These are phyloP conservation scores for Drosophila neotestacea DNA, from an alignment of 2,888 invertebrate species.

Conservation along the genomic window DNA sequence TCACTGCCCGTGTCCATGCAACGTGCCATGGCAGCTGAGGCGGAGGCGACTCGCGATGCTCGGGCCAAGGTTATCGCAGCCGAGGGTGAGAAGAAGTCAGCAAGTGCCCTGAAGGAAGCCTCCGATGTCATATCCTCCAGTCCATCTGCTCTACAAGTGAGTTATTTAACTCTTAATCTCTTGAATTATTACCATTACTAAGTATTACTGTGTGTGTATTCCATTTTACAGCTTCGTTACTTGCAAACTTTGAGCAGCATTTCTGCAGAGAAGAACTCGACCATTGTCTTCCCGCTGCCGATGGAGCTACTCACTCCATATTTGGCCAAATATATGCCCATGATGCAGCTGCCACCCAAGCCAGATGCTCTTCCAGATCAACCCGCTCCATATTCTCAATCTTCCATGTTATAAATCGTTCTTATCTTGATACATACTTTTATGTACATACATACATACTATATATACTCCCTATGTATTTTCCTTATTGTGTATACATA, in stretches of 20 bases:
- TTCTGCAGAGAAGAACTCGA: slow-evolving; percentile 97
- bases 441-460: neutral
- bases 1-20: slow-evolving; percentile 91
- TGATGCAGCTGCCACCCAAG: slow-evolving; percentile 48
- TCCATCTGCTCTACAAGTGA: slow-evolving; percentile 88
- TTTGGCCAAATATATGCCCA: slow-evolving; percentile 62
- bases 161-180: neutral
- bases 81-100: slow-evolving; percentile 93
- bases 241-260: slow-evolving; percentile 96
- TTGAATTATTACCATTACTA: neutral
- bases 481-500: neutral
- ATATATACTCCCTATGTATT: neutral
- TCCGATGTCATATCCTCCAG: slow-evolving; percentile 92
- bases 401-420: slow-evolving; percentile 18
- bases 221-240: slow-evolving; percentile 89
- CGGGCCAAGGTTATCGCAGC: slow-evolving; percentile 88
- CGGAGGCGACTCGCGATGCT: slow-evolving; percentile 92
- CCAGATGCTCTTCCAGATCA: slow-evolving; percentile 15
- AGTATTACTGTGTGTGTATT: no score
- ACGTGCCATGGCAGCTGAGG: slow-evolving; percentile 93
- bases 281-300: slow-evolving; percentile 96
- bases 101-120: slow-evolving; percentile 92
- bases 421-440: neutral
- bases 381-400: slow-evolving; percentile 17
- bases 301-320: slow-evolving; percentile 89